A percentile compares a stretch with the other conserved stretches of the same genome.
Evolutionary conservation across 1,140 invertebrate genomes (phyloP).

Genomic region (Procambarus clarkii): DNA sequence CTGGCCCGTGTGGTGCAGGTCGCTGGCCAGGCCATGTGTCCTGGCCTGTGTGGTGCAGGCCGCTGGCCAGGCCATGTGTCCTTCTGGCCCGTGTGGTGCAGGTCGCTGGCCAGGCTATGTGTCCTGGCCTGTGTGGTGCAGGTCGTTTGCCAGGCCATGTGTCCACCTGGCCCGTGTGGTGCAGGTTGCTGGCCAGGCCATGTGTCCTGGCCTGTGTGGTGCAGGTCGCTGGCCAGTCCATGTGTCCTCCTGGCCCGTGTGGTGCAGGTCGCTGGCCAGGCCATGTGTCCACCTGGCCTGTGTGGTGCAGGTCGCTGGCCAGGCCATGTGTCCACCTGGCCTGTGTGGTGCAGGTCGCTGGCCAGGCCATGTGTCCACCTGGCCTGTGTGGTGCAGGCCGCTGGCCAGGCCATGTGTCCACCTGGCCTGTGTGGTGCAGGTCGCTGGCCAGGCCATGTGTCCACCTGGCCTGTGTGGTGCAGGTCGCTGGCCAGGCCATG

Average conservation of each 20-base stretch:
- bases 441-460: neutral
- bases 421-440: neutral
- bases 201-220: neutral
- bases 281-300: too few species aligned
- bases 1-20: too few species aligned
- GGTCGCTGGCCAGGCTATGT: neutral
- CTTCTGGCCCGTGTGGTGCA: constrained; percentile 5
- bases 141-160: neutral
- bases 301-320: neutral
- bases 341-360: neutral
- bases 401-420: neutral
- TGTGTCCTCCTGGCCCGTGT: too few species aligned
- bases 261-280: neutral
- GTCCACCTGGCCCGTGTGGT: too few species aligned
- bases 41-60: neutral
- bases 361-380: too few species aligned
- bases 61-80: neutral
- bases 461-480: too few species aligned
- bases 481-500: too few species aligned
- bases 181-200: neutral
- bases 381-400: neutral
- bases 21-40: too few species aligned
- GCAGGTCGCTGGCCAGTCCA: neutral
- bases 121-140: neutral
- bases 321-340: too few species aligned